These are phyloP conservation scores for Drosophila sucinea DNA, from an alignment of 1,140 invertebrate species.

Conservation along the genomic window DNA sequence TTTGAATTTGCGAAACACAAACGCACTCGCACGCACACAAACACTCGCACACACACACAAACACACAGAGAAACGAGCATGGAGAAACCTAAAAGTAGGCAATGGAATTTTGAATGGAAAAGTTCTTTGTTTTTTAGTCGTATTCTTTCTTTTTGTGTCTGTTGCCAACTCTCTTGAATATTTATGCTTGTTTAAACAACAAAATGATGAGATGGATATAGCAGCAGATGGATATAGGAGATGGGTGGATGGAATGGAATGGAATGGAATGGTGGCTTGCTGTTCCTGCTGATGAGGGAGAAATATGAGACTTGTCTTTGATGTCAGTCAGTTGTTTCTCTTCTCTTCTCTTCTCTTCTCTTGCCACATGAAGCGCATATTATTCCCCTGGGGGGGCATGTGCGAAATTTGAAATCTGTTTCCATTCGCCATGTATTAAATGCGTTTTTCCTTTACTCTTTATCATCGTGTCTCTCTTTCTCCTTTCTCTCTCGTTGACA, in stretches of 20 bases:
- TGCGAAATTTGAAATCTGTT: conserved; percentile 9
- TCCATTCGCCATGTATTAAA: conserved; percentile 3
- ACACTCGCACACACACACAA: conserved; percentile 22
- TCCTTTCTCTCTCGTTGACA: conserved; percentile 83
- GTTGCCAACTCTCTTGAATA: conserved; percentile 54
- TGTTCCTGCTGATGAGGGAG: background rate
- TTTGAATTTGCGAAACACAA: conserved; percentile 45
- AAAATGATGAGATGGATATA: conserved; percentile 37
- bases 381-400: background rate
- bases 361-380: background rate
- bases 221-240: conserved; percentile 22
- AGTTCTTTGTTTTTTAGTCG: conserved; percentile 28
- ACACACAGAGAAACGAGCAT: background rate
- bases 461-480: background rate
- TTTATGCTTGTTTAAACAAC: conserved; percentile 55
- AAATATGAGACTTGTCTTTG: conserved; percentile 1
- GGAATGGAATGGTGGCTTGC: background rate
- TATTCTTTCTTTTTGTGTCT: conserved; percentile 31
- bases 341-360: background rate
- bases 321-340: background rate
- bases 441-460: background rate
- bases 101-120: conserved; percentile 52
- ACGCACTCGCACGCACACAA: conserved; percentile 2
- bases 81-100: conserved; percentile 42
- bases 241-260: conserved; percentile 17